Base-by-base conservation (phyloP, 2,888 invertebrate genomes). In the Rhingia campestris region DNA sequence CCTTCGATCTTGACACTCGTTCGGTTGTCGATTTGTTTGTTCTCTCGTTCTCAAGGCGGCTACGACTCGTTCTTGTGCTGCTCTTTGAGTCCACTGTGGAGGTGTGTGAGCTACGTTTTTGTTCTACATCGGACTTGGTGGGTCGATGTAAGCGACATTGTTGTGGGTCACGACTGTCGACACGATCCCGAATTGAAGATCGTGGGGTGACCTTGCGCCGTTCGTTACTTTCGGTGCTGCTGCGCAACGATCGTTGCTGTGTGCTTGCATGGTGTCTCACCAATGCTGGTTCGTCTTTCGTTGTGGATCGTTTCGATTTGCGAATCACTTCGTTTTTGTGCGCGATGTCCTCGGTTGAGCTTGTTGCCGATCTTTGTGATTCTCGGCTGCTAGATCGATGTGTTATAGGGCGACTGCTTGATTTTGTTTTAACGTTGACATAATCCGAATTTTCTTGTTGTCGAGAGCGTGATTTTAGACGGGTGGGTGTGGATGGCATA, bases 401-500 rank as follows among this genome's bases (percentile, higher is more conserved):
- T 86, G 86, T 89, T 12, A 87, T 86, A 67, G 86, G 88, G 9
- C 88, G 88, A 88, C 86, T 89, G 86, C 84, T 84, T 7, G 85
- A 47, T 66, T 80, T 86, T 69, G 69, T 70, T 33, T 87, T 87
- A 5, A 87, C 39, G 22, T 84, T 86, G 6, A 86, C 88, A 69
- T 87, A 88, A 47, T 88, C 88, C 35, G 86, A 74, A 12, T 49
- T 72, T 45, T 86, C 86, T 41, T 74, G 54, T 9, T 88, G 88
- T 35, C 88, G 74, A 4, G 88, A 88, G 49, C 88, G 87, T 14
- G 90, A 89, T 35, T 90, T 37, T 41, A 69, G 74, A 10, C 56
- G 64, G 3, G 81, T 76, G 43, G 86, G 89, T 49, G 89, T 90
- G 2, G 89, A 87, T 3, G 91, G 89, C 77, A 89, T 89, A 82